Conservation (phyloP, 2,797 vertebrate genomes). For the Apogon talboti region DNA sequence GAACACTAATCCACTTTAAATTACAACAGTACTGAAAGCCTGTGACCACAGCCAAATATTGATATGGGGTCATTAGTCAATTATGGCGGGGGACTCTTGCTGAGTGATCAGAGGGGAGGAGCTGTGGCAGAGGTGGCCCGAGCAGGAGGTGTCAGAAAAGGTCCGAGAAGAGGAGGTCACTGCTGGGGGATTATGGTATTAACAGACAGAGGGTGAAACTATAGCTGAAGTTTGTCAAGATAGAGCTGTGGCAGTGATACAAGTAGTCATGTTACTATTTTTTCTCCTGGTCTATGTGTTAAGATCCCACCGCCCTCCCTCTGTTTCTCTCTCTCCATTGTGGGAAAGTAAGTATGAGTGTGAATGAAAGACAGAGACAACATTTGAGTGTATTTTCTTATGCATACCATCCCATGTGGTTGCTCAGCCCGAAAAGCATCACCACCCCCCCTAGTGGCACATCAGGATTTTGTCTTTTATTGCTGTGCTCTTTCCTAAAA, state of each 20-base stretch:
- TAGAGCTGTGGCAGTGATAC: conserved; percentile 32
- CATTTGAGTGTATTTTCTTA: conserved; percentile 24
- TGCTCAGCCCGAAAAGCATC: conserved; percentile 64
- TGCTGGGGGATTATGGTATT: conserved; percentile 54
- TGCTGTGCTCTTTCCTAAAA: conserved; percentile 34
- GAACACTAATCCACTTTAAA: conserved; percentile 85
- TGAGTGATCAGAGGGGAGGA: conserved; percentile 66
- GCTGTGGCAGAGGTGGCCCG: conserved; percentile 57
- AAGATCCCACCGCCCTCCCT: conserved; percentile 2
- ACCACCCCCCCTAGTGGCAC: conserved; percentile 80
- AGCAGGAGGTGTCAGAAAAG: conserved; percentile 57
- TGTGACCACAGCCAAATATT: conserved; percentile 83
- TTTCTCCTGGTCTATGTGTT: conserved; percentile 5
- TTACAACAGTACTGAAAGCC: conserved; percentile 82
- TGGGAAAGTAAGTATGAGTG: conserved; percentile 14
- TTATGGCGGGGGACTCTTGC: conserved; percentile 64
- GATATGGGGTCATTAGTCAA: conserved; percentile 84
- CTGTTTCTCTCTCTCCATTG: conserved; percentile 20
- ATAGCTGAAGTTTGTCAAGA: conserved; percentile 42
- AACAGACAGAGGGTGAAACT: conserved; percentile 52
- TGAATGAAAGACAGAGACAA: conserved; percentile 26
- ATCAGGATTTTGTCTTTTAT: conserved; percentile 35
- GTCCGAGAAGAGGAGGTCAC: conserved; percentile 61
- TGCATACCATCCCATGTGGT: conserved; percentile 40
- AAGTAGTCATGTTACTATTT: conserved; percentile 38